Conservation (phyloP, 23 tunicate genomes). For the Ciona savignyi region DNA sequence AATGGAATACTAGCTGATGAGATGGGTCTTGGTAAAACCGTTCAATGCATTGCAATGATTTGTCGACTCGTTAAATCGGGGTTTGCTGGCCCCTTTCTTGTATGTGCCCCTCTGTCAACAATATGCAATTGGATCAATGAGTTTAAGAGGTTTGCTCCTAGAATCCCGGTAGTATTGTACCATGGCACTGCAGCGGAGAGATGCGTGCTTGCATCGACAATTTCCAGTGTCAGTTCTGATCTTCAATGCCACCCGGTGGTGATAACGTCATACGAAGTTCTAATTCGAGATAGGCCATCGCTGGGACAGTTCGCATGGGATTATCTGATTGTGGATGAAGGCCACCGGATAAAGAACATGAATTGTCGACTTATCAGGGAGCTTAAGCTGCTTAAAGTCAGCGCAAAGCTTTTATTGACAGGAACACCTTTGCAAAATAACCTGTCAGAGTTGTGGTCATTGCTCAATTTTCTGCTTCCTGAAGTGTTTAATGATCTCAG, state of each 20-base stretch:
- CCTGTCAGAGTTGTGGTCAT: slow-evolving; percentile 78
- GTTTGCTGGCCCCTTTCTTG: slow-evolving; percentile 69
- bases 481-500: slow-evolving; percentile 69
- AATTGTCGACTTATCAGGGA: slow-evolving; percentile 60
- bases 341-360: slow-evolving; percentile 73
- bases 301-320: slow-evolving; percentile 50
- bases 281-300: slow-evolving; percentile 46
- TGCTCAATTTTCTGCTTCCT: slow-evolving; percentile 71
- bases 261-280: slow-evolving; percentile 68
- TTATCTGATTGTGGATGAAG: slow-evolving; percentile 85
- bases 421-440: slow-evolving; percentile 90
- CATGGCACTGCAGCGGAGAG: slow-evolving; percentile 72
- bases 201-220: slow-evolving; percentile 9
- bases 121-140: slow-evolving; percentile 74
- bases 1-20: slow-evolving; percentile 94
- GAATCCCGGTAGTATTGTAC: slow-evolving; percentile 50
- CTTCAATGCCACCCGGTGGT: slow-evolving; percentile 46
- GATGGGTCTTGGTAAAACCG: slow-evolving; percentile 92
- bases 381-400: slow-evolving; percentile 29
- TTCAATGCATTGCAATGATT: slow-evolving; percentile 81
- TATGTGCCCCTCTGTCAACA: slow-evolving; percentile 87
- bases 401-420: slow-evolving; percentile 61
- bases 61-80: slow-evolving; percentile 44
- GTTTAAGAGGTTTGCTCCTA: slow-evolving; percentile 69
- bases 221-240: background rate